Evolutionary conservation across 2,113 vertebrate genomes (phyloP), one percentile per base, ranked within the genome.

Genomic region (Geococcyx californianus): DNA sequence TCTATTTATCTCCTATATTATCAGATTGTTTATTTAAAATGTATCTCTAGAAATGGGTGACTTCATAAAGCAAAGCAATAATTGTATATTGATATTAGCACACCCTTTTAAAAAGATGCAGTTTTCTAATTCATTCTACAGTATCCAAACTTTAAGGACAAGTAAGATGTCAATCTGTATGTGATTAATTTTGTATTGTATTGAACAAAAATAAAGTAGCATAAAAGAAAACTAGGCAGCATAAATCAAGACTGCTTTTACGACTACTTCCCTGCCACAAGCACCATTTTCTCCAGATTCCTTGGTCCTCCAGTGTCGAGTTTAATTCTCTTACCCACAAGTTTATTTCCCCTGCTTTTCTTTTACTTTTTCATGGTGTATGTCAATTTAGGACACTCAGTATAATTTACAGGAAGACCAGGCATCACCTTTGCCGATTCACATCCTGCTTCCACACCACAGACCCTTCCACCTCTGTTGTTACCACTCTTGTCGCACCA

Each of bases 401-500:
- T n/a, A 51, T 13, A 54, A 18, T 18, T 51, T 69, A 28, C 29
- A 58, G 34, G 26, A 68, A 63, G 38, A 59, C 25, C 16, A 26
- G 25, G 20, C 40, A 81, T 42, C n/a, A 36, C 20, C 25, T 56
- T 56, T 78, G 5, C 59, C 29, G 64, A 13, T 34, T 67, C 40
- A 64, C 25, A 51, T 51, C 24, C 40, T 81, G 33, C 38, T 36
- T 88, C n/a, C 51, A n/a, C 24, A 13, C 16, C 2, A 0, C 44
- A 59, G 51, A 11, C 23, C 26, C 20, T 62, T 75, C 36, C 20
- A 45, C 23, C 25, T 34, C 26, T 0, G 0, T 5, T 54, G 59
- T 29, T 58, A 70, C 28, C 21, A 23, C 62, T 17, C 60, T 17
- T n/a, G 6, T 8, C 29, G 14, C 13, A 36, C 36, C 0, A 0